These are phyloP conservation scores for Pleuronectes platessa DNA, from an alignment of 2,113 vertebrate genomes.

Conservation along the genomic window DNA sequence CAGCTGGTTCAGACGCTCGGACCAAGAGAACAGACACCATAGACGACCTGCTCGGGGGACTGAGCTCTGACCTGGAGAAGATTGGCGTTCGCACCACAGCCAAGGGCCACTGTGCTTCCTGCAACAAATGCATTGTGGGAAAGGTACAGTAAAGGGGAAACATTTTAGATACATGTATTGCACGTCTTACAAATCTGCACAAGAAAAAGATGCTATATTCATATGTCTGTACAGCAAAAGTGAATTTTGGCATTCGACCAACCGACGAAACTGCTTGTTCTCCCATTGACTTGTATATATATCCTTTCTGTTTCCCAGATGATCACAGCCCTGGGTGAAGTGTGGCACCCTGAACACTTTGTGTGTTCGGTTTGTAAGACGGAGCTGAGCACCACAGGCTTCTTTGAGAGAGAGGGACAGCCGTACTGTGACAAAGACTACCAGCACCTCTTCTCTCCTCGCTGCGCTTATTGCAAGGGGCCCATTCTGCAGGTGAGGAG, in stretches of 20 bases:
- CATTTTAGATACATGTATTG: not conserved
- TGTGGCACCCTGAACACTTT: conserved; percentile 94
- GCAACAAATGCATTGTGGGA: conserved; percentile 87
- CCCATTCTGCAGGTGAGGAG: conserved; percentile 83
- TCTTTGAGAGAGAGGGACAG: conserved; percentile 86
- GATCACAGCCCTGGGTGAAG: conserved; percentile 87
- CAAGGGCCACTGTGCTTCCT: conserved; percentile 86
- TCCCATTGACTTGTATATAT: no score
- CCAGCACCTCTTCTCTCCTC: conserved; percentile 86
- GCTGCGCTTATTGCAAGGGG: conserved; percentile 88
- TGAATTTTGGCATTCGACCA: not conserved
- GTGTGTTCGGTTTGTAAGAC: conserved; percentile 82
- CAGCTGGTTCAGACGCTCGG: not conserved
- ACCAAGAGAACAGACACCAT: conserved; percentile 70
- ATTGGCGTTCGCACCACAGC: conserved; percentile 86
- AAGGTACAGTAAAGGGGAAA: conserved; percentile 80
- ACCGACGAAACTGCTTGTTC: no score
- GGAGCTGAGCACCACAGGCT: conserved; percentile 83
- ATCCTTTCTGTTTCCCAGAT: conserved; percentile 72
- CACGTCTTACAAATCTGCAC: not conserved
- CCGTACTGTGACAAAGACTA: conserved; percentile 90
- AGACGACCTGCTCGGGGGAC: conserved; percentile 87
- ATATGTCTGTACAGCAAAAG: not conserved
- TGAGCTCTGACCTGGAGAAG: conserved; percentile 88
- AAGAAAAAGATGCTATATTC: not conserved